phyloP scores from a whole-genome alignment of 1,140 invertebrate species.

The Lordiphosa collinella region DNA sequence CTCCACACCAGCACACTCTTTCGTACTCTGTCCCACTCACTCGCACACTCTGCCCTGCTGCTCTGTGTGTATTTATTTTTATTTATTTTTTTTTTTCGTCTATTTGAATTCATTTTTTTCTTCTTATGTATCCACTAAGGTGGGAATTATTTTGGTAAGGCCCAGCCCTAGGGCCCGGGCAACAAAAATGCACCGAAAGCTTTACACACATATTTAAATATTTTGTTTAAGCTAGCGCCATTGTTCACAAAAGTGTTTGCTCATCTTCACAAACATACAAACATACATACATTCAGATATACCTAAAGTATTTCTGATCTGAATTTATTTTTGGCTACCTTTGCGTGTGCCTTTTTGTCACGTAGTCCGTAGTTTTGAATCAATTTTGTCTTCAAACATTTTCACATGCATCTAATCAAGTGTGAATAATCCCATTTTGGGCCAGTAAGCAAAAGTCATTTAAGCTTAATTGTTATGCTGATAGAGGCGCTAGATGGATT shows the following conservation, averaged over 20 bases:
- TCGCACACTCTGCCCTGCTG: background rate
- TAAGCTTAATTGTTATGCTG: constrained; percentile 76
- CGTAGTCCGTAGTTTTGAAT: constrained; percentile 58
- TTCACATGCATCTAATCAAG: constrained; percentile 72
- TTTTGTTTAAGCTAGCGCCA: background rate
- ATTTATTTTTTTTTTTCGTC: constrained; percentile 60
- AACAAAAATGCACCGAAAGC: constrained; percentile 58
- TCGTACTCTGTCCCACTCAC: constrained; percentile 2
- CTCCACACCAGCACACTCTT: constrained; percentile 26
- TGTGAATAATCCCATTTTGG: constrained; percentile 73
- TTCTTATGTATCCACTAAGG: constrained; percentile 31
- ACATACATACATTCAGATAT: no score
- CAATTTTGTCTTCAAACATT: constrained; percentile 25
- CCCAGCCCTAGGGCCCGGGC: constrained; percentile 6
- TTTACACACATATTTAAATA: constrained; percentile 20
- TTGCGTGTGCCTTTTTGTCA: constrained; percentile 31
- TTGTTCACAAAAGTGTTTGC: background rate
- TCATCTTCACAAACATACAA: no score
- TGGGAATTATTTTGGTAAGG: constrained; percentile 33
- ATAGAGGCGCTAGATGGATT: constrained; percentile 76
- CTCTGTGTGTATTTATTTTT: constrained; percentile 31
- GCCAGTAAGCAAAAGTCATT: constrained; percentile 56
- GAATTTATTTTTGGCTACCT: constrained; percentile 13
- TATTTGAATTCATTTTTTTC: constrained; percentile 63
- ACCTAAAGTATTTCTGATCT: constrained; percentile 1